phyloP scores from a whole-genome alignment of 1,140 invertebrate genomes.

The Zaprionus capensis region DNA sequence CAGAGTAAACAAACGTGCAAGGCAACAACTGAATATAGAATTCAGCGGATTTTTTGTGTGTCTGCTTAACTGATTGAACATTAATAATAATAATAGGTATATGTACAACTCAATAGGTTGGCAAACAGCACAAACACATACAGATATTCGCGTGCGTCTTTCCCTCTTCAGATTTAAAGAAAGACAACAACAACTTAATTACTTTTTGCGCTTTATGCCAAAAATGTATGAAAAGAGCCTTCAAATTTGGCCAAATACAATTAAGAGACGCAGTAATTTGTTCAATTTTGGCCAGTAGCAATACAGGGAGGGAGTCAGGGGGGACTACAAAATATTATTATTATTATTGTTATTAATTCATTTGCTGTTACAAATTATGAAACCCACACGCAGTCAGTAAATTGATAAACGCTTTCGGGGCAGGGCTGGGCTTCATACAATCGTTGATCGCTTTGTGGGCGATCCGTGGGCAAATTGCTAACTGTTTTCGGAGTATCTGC shows the following conservation, averaged over 20 bases:
- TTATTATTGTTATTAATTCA: conserved; percentile 26
- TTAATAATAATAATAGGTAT: conserved; percentile 45
- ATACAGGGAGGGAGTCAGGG: conserved; percentile 24
- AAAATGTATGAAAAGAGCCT: conserved; percentile 62
- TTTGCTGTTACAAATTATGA: conserved; percentile 57
- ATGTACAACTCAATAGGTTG: conserved; percentile 55
- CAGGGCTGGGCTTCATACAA: conserved; percentile 27
- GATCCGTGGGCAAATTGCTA: conserved; percentile 28
- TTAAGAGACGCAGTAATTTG: conserved; percentile 70
- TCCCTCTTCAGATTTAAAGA: conserved; percentile 27
- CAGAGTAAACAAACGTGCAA: conserved; percentile 53
- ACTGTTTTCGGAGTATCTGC: conserved; percentile 55
- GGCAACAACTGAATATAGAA: conserved; percentile 46
- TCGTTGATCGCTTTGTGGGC: conserved; percentile 13
- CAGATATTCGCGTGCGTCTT: conserved; percentile 45
- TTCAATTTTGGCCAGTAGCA: conserved; percentile 63
- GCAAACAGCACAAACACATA: conserved; percentile 35
- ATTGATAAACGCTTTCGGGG: conserved; percentile 39
- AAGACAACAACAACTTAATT: conserved; percentile 70
- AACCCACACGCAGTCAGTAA: conserved; percentile 60
- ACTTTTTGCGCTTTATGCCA: conserved; percentile 59
- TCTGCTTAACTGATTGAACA: conserved; percentile 52
- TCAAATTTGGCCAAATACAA: conserved; percentile 65
- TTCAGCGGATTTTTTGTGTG: conserved; percentile 32
- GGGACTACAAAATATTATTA: conserved; percentile 36